Evolutionary conservation across 1,140 invertebrate species (phyloP).

Genomic region (Kradibia gibbosae): DNA sequence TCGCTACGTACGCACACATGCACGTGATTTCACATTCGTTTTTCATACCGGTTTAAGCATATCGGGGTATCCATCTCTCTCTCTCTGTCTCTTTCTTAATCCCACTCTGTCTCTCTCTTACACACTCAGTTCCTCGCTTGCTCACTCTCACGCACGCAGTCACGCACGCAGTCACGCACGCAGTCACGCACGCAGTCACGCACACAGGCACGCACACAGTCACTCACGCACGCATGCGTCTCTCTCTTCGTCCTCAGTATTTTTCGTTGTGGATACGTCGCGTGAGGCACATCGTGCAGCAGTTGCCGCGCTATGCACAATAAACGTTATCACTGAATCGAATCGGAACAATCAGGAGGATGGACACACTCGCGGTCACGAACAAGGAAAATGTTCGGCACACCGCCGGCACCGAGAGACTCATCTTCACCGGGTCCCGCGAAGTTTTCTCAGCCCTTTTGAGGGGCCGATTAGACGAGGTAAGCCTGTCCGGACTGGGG

Average conservation of each 20-base stretch:
- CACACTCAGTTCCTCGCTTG: neutral
- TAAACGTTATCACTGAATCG: neutral
- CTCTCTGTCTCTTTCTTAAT: neutral
- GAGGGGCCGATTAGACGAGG: conserved; percentile 76
- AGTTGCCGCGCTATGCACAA: neutral
- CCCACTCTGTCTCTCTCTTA: neutral
- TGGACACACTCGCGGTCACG: neutral
- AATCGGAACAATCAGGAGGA: too few species aligned
- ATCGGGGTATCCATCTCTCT: neutral
- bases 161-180: neutral
- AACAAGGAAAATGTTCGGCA: too few species aligned
- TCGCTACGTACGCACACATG: neutral
- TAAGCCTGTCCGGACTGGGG: conserved; percentile 74
- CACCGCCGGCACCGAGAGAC: neutral
- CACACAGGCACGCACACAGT: neutral
- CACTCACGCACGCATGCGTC: neutral
- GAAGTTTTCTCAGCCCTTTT: too few species aligned
- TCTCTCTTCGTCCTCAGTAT: neutral
- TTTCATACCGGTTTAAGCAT: neutral
- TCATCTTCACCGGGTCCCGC: too few species aligned
- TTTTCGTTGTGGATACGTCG: neutral
- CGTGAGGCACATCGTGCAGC: neutral
- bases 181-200: neutral
- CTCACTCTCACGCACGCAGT: neutral
- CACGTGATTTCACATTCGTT: neutral